Evolutionary conservation across 2,888 invertebrate genomes (phyloP).

Genomic region (Sinohyriopsis cumingii): DNA sequence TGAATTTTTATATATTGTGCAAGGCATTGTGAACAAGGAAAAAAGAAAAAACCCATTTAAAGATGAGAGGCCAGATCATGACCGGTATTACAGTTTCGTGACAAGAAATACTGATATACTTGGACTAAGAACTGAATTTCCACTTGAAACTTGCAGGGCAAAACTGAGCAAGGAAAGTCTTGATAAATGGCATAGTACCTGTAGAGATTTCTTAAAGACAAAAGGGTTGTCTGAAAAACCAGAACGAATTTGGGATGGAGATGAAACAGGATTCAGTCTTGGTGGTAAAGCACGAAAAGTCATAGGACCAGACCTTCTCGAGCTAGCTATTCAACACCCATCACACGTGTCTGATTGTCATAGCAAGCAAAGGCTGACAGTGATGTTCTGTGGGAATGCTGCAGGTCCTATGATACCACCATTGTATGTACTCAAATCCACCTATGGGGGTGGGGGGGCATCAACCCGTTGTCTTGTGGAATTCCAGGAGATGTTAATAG

Average conservation of each 20-base stretch:
- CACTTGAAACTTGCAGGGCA: neutral
- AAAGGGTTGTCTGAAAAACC: constrained; percentile 12
- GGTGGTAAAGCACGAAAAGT: constrained; percentile 11
- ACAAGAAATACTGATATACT: constrained; percentile 18
- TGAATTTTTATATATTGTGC: constrained; percentile 26
- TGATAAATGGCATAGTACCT: constrained; percentile 9
- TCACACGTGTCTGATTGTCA: too few relatives aligned
- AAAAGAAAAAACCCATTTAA: constrained; percentile 21
- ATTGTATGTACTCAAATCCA: constrained; percentile 5
- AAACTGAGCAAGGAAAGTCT: neutral
- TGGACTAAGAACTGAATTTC: neutral
- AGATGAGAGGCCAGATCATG: constrained; percentile 11
- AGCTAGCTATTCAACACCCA: too few relatives aligned
- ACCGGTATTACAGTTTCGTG: constrained; percentile 18
- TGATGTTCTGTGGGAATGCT: constrained; percentile 26
- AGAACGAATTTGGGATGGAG: constrained; percentile 12
- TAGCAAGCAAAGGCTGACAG: constrained; percentile 18
- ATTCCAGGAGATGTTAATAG: too few relatives aligned
- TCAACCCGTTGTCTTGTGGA: too few relatives aligned
- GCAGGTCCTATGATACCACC: constrained; percentile 24
- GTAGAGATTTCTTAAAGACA: constrained; percentile 5
- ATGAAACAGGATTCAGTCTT: constrained; percentile 16
- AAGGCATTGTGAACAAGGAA: constrained; percentile 18
- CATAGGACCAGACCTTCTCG: constrained; percentile 5
- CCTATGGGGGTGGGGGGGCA: too few relatives aligned